These are phyloP conservation scores for Siphamia tubifer DNA, from an alignment of 2,113 vertebrate genomes.

Conservation along the genomic window DNA sequence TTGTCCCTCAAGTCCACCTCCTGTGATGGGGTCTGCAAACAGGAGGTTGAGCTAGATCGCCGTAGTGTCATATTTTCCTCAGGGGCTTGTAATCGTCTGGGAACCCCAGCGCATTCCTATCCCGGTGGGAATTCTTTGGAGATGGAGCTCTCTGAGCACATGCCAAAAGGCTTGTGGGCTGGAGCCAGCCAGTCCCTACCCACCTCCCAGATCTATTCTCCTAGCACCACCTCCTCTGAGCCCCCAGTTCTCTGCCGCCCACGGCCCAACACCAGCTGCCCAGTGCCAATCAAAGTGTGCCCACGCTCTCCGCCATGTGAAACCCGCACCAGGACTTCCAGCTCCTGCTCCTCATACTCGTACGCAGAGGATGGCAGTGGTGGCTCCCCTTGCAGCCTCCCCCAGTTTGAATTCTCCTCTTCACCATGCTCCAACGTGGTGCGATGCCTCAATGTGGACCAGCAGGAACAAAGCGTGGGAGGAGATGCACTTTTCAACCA, in stretches of 20 bases:
- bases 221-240: constrained; percentile 80
- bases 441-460: constrained; percentile 88
- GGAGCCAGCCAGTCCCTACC: constrained; percentile 92
- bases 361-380: constrained; percentile 96
- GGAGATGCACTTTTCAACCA: constrained; percentile 88
- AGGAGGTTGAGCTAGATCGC: constrained; percentile 93
- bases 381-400: constrained; percentile 96
- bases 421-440: constrained; percentile 95
- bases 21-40: constrained; percentile 92
- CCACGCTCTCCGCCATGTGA: constrained; percentile 95
- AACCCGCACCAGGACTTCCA: constrained; percentile 96
- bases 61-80: constrained; percentile 98
- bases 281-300: constrained; percentile 99
- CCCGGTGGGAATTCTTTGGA: constrained; percentile 91
- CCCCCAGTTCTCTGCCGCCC: constrained; percentile 87
- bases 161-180: constrained; percentile 92
- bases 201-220: constrained; percentile 89
- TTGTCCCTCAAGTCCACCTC: constrained; percentile 88
- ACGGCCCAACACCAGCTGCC: constrained; percentile 97
- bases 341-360: constrained; percentile 97
- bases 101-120: constrained; percentile 91
- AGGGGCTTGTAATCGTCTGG: constrained; percentile 89
- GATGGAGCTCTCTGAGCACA: constrained; percentile 91
- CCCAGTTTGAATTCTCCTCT: constrained; percentile 96
- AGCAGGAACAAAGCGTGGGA: constrained; percentile 88